Base-by-base conservation (phyloP, 2,888 invertebrate genomes). In the Glaucopsyche alexis region DNA sequence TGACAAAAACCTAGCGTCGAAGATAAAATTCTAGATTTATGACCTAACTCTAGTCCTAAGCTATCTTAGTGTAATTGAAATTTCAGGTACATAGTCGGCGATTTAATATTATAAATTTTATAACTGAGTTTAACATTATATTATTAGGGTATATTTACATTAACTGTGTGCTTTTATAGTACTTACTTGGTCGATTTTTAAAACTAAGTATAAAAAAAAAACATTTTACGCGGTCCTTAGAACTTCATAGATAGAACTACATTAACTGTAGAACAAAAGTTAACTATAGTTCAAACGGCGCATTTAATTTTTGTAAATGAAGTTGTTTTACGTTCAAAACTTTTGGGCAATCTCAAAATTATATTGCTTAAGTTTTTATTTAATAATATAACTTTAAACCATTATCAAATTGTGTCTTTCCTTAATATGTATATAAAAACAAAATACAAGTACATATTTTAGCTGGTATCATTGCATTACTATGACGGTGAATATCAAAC, bases 41-140 rank as follows among this genome's bases (percentile, higher is more conserved):
- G 81, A 84, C 83, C 88, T 90, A 89, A 87, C 81, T 80, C 86
- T 91, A 91, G 87, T 81, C 82, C 87, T 90, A 90, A 87, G 85
- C 83, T 88, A 83, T 85, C 89, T 89, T 89, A 91, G 85, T 89
- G 86, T 91, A 92, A 92, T 92, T 91, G 91, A 91, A 91, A 82
- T 84, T 85, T 92, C 92, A 92, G 92, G 92, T 92, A 92, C 92
- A 86, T 90, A 83, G 88, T 91, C 89, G 87, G 90, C 90, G 88
- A 86, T 87, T 80, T 81, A 79, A 78, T 79, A 79, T 82, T 74
- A 74, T 81, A 79, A 78, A 77, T 77, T 78, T 82, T 82, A 83
- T 81, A 84, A 82, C 84, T 85, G 87, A 87, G 82, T 85, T 84
- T 79, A 79, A 79, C 73, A 77, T 78, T 74, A 79, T 78, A 79